phyloP scores from a whole-genome alignment of 2,113 vertebrate genomes.

The Hyaena hyaena region DNA sequence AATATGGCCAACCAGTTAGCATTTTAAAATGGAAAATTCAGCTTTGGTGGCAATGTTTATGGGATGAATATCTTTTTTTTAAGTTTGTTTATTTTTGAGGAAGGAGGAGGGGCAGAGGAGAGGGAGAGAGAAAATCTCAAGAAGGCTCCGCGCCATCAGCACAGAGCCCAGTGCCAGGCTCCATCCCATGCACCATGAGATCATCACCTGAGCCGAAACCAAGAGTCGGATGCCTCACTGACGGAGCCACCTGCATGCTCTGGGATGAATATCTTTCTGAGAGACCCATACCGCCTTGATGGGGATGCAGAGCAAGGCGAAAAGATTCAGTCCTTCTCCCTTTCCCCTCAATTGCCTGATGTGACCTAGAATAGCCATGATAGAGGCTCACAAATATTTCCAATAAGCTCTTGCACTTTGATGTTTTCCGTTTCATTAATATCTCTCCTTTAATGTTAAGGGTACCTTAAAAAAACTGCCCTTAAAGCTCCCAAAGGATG shows the following conservation, averaged over 20 bases:
- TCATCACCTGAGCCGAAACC: too few relatives aligned
- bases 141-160: too few relatives aligned
- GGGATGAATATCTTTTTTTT: background rate
- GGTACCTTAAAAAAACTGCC: background rate
- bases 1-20: background rate
- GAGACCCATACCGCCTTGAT: background rate
- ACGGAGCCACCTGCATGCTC: too few relatives aligned
- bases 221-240: too few relatives aligned
- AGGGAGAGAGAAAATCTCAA: too few relatives aligned
- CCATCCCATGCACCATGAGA: too few relatives aligned
- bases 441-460: background rate
- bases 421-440: background rate
- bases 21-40: constrained; percentile 34
- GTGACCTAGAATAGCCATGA: background rate
- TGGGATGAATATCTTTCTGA: background rate
- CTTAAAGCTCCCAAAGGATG: background rate
- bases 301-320: background rate
- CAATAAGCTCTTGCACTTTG: background rate
- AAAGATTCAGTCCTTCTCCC: background rate
- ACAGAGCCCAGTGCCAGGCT: too few relatives aligned
- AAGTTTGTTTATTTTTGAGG: too few relatives aligned
- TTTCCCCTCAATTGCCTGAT: background rate
- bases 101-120: too few relatives aligned
- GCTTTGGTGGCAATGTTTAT: background rate
- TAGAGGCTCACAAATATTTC: background rate